Conservation (phyloP, 2,888 invertebrate genomes). For the Oligia strigilis region DNA sequence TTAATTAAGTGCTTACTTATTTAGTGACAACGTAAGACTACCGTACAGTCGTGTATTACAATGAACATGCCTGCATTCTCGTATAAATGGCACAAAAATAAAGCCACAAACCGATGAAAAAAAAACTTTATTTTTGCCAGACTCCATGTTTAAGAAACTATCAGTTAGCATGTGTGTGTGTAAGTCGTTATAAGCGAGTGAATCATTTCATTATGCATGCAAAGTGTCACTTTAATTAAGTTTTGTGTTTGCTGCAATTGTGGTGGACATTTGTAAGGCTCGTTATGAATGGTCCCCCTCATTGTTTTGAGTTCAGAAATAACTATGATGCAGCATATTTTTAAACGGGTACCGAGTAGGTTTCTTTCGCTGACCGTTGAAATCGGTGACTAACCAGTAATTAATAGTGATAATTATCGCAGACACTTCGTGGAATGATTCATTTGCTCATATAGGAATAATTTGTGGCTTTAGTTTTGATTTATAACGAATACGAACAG, state of each 20-base stretch:
- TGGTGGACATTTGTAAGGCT: constrained; percentile 83
- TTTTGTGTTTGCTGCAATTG: constrained; percentile 85
- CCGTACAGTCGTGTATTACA: constrained; percentile 31
- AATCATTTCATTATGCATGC: constrained; percentile 88
- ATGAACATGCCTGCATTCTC: constrained; percentile 51
- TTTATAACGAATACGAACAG: constrained; percentile 62
- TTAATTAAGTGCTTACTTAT: constrained; percentile 50
- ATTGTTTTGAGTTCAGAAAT: constrained; percentile 81
- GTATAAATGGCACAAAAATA: constrained; percentile 58
- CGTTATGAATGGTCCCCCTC: constrained; percentile 78
- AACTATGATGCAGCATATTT: constrained; percentile 79
- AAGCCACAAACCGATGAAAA: constrained; percentile 46
- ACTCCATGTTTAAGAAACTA: constrained; percentile 64
- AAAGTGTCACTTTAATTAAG: constrained; percentile 88
- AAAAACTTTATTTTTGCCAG: constrained; percentile 59
- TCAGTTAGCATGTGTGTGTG: constrained; percentile 63
- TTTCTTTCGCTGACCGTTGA: constrained; percentile 51
- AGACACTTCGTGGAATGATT: constrained; percentile 60
- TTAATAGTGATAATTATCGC: constrained; percentile 68
- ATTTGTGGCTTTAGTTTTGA: constrained; percentile 58
- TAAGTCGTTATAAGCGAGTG: constrained; percentile 74
- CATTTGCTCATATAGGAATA: constrained; percentile 49
- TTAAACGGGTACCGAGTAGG: constrained; percentile 61
- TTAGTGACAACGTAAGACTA: constrained; percentile 35
- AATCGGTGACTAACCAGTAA: constrained; percentile 61